Base-by-base conservation (phyloP, 2,113 vertebrate genomes). In the Oceanodroma tethys region DNA sequence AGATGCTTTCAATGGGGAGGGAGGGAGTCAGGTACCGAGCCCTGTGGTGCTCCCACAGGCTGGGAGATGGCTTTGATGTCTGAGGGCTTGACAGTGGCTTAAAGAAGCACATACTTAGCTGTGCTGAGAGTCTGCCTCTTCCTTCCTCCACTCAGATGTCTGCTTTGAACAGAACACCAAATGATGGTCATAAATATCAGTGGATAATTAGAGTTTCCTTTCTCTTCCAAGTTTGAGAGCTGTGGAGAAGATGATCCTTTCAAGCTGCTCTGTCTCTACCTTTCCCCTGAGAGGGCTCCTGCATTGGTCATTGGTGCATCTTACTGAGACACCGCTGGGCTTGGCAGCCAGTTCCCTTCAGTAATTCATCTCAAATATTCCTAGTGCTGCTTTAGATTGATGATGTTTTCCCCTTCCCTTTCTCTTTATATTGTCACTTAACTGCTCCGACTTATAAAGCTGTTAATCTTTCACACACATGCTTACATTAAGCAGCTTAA, bases 391-490 rank as follows among this genome's bases (percentile, higher is more conserved):
- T 80, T 21, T 81, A 94, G 96, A 97, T 95, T 97, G 95, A 96
- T 96, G 92, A 81, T 96, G 93, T 97, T 97, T 97, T 93, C 89
- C 86, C 87, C 91, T 88, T 93, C 36, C 84, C 86, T 96, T 96
- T 94, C 93, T 96, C 94, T 97, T 96, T 94, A 95, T 96, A 53
- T 93, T 96, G 96, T 96, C 97, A 94, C 94, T 96, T 96, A 96
- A 90, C 94, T 86, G 82, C 96, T 95, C 45, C 5, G 7, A 52
- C 95, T 97, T 92, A 47, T 71, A 94, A 43, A 96, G 97, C 97
- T 97, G 97, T 98, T 98, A 97, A 98, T 97, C 97, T 98, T 98
- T 97, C 97, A 95, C 97, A 97, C 94, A 88, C 96, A 95, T 92
- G 90, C 96, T 97, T 81, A 88, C 81, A 76, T 96, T 96, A 96